Evolutionary conservation across 2,797 vertebrate species (phyloP), one percentile per base, ranked within the genome.

Genomic region (Cuculus canorus): DNA sequence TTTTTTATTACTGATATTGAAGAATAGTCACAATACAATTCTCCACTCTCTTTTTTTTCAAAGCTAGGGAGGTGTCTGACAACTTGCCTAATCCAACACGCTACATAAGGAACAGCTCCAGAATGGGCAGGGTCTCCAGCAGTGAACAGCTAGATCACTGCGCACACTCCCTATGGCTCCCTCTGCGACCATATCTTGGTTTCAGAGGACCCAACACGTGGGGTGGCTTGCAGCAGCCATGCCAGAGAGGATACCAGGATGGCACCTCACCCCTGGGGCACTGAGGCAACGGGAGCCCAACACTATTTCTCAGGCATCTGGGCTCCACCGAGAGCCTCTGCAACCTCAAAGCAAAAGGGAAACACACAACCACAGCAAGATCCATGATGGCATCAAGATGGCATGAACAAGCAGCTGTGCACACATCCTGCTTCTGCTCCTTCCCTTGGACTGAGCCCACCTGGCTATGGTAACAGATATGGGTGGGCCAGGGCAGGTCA

Each of bases 301-400:
- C 2, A 4, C 28, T 5, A 28, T 43, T 63, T 24, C 28, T 56
- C 2, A 2, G 86, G 47, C 25, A 70, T 16, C 32, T 1, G 0
- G 35, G 68, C 43, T 37, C 27, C 17, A 13, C 56, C 4, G 3
- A 17, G 48, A 39, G 25, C 48, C 78, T 52, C 17, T 3, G 10
- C 35, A 17, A 3, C 19, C 72, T 8, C 57, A 14, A 17, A 70
- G 41, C 37, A 4, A 28, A 1, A 6, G 17, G 45, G n/a, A 15
- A 30, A 33, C 3, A 5, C 73, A 4, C 25, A 12, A 10, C 39
- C 4, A 1, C 0, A 0, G 59, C 39, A 23, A 0, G 32, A 66
- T 19, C n/a, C 7, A 7, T 2, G 52, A 24, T 7, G 35, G 57
- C 37, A 28, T 6, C 13, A 52, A 52, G 2, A 21, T 3, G 6